Base-by-base conservation (phyloP, 1,140 invertebrate species). In the Drosophila insularis region DNA sequence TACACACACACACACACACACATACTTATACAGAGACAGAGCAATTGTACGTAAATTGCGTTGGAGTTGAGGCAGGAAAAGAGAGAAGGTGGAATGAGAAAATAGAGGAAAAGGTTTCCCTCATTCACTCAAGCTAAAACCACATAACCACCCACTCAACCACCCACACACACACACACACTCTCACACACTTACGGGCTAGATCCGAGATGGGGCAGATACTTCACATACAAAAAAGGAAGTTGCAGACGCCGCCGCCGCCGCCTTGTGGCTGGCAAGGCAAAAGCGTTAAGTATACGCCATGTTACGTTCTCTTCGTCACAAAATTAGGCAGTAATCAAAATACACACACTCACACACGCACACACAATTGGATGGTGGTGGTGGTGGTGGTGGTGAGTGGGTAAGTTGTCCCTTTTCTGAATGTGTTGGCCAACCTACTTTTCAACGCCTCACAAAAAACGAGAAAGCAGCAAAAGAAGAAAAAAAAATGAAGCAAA, bases 271-370 rank as follows among this genome's bases (percentile, higher is more conserved):
- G 27, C 27, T 27, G 27, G 27, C 27, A 27, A 27, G 2, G 39
- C 8, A 59, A 60, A 53, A 75, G 72, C 82, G 79, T 82, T 86
- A 85, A 85, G 81, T 85, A 81, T 85, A 86, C 78, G 81, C 78
- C 81, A 81, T 85, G 81, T 86, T 76, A 76, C 71, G 72, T 81
- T 70, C 68, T 61, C 63, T 68, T 68, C 74, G 74, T 78, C 82
- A 86, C 82, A 81, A 86, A 86, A 86, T 86, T 86, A 87, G 82
- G 82, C 82, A 87, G 82, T 86, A 86, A 86, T 86, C 82, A 86
- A 86, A 86, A 86, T 71, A 80, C 69, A 71, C 62, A 74, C 81
- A 80, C 67, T 31, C 71, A 60, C 39, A 71, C 59, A 58, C 40
- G 67, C 64, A 43, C 40, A 59, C 39, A 53, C 35, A 39, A 58